phyloP scores from a whole-genome alignment of 2,888 invertebrate genomes.

The Andrena bucephala region DNA sequence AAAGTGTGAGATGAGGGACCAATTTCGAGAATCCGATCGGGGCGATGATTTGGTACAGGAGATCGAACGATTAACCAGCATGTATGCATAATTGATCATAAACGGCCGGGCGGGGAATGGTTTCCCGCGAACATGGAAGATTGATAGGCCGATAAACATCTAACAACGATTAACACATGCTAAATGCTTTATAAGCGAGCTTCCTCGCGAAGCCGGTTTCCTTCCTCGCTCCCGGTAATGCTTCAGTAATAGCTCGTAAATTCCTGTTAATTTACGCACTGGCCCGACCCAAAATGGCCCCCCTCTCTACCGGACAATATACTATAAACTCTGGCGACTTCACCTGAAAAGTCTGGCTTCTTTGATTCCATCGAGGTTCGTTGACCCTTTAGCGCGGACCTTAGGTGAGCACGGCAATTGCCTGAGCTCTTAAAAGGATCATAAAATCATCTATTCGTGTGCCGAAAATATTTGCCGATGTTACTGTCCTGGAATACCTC shows the following conservation, averaged over 20 bases:
- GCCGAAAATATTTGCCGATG: no score
- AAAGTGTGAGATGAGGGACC: background rate
- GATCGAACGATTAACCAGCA: background rate
- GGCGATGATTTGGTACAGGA: background rate
- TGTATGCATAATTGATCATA: conserved; percentile 1
- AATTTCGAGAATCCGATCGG: conserved; percentile 1
- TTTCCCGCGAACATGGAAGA: background rate
- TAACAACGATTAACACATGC: background rate
- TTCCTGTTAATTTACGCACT: background rate
- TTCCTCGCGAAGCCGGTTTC: conserved; percentile 7
- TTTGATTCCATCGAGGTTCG: background rate
- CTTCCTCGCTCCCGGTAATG: background rate
- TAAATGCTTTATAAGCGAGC: conserved; percentile 6
- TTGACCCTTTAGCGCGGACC: background rate
- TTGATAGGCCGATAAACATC: conserved; percentile 30
- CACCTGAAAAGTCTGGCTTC: background rate
- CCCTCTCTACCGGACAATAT: background rate
- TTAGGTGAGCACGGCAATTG: no score
- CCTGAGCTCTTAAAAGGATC: no score
- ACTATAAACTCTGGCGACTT: background rate
- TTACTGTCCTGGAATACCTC: no score
- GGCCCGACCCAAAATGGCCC: no score
- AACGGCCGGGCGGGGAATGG: background rate
- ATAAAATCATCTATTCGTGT: no score
- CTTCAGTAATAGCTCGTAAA: conserved; percentile 30